Conservation (phyloP, 1,140 invertebrate species). For the Hermatobates lingyangjiaoensis region DNA sequence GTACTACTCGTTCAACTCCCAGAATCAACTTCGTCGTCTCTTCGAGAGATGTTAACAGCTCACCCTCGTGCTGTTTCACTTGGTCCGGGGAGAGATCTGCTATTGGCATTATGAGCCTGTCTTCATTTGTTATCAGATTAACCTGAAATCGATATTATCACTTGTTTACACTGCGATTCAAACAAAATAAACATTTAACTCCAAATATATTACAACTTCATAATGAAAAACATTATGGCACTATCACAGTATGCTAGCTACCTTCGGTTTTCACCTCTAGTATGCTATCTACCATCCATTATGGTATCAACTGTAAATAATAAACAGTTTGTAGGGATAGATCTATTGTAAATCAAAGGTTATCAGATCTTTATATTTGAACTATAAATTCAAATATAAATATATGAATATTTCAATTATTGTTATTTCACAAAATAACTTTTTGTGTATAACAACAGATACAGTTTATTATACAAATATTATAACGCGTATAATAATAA, state of each 20-base stretch:
- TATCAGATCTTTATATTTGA: too few relatives aligned
- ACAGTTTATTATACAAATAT: too few relatives aligned
- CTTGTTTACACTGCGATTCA: neutral
- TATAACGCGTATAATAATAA: too few relatives aligned
- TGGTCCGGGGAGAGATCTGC: constrained; percentile 49
- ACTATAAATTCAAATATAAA: too few relatives aligned
- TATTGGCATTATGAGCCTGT: constrained; percentile 60
- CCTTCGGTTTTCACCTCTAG: neutral
- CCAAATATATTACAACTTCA: too few relatives aligned
- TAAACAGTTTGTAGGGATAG: neutral
- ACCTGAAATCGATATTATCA: constrained; percentile 20
- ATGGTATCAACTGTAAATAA: neutral
- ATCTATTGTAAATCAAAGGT: too few relatives aligned
- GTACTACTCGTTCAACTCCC: constrained; percentile 54
- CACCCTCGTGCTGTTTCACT: constrained; percentile 40
- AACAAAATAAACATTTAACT: too few relatives aligned
- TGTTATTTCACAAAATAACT: too few relatives aligned
- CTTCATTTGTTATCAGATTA: constrained; percentile 43
- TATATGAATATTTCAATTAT: too few relatives aligned
- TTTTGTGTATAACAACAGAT: too few relatives aligned
- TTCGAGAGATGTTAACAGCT: constrained; percentile 46
- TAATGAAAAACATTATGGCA: neutral
- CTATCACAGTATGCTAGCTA: neutral
- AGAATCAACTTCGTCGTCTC: constrained; percentile 51
- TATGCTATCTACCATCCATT: neutral